Conservation (phyloP, 2,113 vertebrate genomes). For the Sorex fumeus region DNA sequence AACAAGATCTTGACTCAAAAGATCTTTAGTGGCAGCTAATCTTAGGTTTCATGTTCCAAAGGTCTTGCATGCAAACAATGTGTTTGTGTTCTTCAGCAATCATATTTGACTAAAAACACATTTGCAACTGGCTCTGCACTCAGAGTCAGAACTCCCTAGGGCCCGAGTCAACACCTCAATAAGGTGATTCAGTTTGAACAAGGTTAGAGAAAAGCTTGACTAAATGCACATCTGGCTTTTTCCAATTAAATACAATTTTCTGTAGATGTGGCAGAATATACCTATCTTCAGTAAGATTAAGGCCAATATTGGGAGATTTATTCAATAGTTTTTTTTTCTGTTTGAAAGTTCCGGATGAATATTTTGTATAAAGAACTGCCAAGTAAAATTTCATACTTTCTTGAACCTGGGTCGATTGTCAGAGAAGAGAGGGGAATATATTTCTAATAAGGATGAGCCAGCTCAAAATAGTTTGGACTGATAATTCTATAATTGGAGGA, state of each 20-base stretch:
- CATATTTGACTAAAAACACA: conserved; percentile 77
- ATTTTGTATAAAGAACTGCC: conserved; percentile 34
- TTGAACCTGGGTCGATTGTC: neutral
- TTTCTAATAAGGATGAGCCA: neutral
- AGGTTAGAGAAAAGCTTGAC: neutral
- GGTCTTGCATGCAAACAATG: conserved; percentile 65
- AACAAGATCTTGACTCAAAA: conserved; percentile 30
- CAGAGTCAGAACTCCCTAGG: conserved; percentile 15
- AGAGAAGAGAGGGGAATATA: conserved; percentile 36
- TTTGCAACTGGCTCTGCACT: conserved; percentile 65
- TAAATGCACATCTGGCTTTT: conserved; percentile 19
- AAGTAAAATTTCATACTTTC: neutral
- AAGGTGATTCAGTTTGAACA: neutral
- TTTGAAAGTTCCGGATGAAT: neutral
- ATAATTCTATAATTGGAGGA: conserved; percentile 15
- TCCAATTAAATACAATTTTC: conserved; percentile 19
- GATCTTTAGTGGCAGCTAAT: conserved; percentile 47
- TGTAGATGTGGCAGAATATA: neutral
- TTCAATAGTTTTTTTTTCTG: neutral
- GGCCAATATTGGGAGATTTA: neutral
- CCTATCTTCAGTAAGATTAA: neutral
- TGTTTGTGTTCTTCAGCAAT: conserved; percentile 71
- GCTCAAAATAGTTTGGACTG: neutral
- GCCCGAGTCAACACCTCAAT: conserved; percentile 11
- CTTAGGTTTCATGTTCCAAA: conserved; percentile 71